phyloP scores from a whole-genome alignment of 2,113 vertebrate species.

The Nannobrachium achirus region DNA sequence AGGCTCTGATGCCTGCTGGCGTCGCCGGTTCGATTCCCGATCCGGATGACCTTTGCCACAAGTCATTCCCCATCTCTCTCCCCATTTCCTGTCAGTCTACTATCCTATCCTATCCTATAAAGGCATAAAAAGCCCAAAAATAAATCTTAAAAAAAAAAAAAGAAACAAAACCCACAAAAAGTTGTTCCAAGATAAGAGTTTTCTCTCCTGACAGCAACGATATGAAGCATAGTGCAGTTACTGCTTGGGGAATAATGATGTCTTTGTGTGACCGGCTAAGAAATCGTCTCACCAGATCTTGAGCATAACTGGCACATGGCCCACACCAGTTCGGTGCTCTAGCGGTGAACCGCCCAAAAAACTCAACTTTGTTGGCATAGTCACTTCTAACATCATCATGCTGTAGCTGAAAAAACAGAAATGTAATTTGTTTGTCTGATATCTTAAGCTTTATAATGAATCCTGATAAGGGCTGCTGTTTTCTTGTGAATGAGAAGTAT shows the following conservation, averaged over 20 bases:
- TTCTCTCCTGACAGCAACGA: no score
- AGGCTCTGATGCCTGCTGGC: no score
- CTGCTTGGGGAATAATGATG: conserved; percentile 62
- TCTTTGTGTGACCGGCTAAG: conserved; percentile 62
- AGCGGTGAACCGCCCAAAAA: conserved; percentile 17
- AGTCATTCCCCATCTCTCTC: no score
- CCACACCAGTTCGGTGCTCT: conserved; percentile 26
- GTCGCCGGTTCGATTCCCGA: no score
- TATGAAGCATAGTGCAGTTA: conserved; percentile 35
- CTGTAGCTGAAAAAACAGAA: background rate
- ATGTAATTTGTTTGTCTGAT: no score
- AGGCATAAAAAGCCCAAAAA: no score
- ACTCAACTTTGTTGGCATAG: background rate
- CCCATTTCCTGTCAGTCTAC: no score
- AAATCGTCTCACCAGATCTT: conserved; percentile 70
- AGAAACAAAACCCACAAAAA: no score
- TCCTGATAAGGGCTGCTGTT: conserved; percentile 2
- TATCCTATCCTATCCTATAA: no score
- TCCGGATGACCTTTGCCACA: no score
- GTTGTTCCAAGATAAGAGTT: no score
- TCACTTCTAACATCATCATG: background rate
- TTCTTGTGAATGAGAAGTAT: conserved; percentile 18
- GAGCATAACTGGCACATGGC: conserved; percentile 25
- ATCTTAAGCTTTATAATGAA: background rate
- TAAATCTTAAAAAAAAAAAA: no score